Percentiles rank a stretch among this genome's conserved stretches.
phyloP scores from a whole-genome alignment of 2,797 vertebrate genomes.

The Neolamprologus multifasciatus region DNA sequence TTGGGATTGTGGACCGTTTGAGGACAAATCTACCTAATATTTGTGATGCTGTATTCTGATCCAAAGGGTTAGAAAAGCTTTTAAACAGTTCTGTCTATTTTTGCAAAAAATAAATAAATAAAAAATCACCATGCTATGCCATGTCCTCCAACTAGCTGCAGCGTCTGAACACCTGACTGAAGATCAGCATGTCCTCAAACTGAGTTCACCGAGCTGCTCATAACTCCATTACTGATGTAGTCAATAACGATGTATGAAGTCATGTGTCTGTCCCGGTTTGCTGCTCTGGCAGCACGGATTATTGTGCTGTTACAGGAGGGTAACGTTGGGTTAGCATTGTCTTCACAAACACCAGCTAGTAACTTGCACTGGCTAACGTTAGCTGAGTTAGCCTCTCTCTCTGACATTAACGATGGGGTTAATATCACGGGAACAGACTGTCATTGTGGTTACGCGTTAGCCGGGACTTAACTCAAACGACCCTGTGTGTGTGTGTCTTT shows the following conservation, averaged over 20 bases:
- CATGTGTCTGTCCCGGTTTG: background rate
- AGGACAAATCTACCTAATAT: background rate
- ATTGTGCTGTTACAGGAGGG: background rate
- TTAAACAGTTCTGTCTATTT: background rate
- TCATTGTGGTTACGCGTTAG: background rate
- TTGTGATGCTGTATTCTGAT: background rate
- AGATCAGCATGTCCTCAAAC: constrained; percentile 41
- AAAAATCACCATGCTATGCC: background rate
- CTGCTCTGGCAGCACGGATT: background rate
- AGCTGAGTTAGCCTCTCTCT: constrained; percentile 48
- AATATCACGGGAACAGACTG: background rate
- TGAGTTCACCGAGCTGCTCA: background rate
- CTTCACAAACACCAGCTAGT: constrained; percentile 26
- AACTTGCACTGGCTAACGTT: constrained; percentile 54
- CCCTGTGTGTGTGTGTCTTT: background rate
- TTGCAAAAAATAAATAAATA: background rate
- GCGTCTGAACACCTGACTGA: background rate
- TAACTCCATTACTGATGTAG: background rate
- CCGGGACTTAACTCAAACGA: background rate
- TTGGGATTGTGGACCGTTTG: background rate
- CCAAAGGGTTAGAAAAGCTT: background rate
- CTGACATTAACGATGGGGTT: background rate
- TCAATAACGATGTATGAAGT: background rate
- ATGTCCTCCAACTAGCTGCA: constrained; percentile 5
- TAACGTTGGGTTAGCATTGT: constrained; percentile 30